Conservation (phyloP, 2,113 vertebrate species). For the Coracopsis vasa region DNA sequence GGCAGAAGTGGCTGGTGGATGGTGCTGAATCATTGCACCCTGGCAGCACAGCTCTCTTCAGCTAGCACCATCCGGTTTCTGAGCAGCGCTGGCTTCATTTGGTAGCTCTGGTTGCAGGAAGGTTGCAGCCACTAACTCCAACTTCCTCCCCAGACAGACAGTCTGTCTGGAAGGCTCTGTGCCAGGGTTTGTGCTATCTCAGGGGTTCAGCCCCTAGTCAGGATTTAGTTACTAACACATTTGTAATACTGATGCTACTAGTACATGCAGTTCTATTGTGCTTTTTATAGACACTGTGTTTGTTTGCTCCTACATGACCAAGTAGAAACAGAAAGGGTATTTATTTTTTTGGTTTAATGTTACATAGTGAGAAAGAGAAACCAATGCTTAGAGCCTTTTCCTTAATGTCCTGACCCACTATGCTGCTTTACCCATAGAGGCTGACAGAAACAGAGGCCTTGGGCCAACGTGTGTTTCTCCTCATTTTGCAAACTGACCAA, state of each 20-base stretch:
- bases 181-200: slow-evolving; percentile 25
- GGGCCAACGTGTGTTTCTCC: background rate
- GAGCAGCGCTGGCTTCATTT: background rate
- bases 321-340: background rate
- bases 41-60: background rate
- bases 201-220: background rate
- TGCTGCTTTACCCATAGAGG: background rate
- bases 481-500: background rate
- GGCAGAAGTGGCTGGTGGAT: background rate
- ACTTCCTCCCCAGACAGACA: slow-evolving; percentile 42
- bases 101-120: background rate
- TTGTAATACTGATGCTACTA: background rate
- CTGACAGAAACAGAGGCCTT: background rate
- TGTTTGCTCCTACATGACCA: background rate
- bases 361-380: background rate
- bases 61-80: background rate
- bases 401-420: background rate
- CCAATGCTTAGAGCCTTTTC: background rate
- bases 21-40: background rate
- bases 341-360: background rate
- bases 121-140: background rate
- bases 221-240: background rate
- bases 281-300: background rate
- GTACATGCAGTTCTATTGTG: background rate
- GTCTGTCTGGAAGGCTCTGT: slow-evolving; percentile 19